Percentiles rank a stretch among this genome's conserved stretches.
Conservation (phyloP, 2,797 vertebrate genomes). For the Alauda arvensis region DNA sequence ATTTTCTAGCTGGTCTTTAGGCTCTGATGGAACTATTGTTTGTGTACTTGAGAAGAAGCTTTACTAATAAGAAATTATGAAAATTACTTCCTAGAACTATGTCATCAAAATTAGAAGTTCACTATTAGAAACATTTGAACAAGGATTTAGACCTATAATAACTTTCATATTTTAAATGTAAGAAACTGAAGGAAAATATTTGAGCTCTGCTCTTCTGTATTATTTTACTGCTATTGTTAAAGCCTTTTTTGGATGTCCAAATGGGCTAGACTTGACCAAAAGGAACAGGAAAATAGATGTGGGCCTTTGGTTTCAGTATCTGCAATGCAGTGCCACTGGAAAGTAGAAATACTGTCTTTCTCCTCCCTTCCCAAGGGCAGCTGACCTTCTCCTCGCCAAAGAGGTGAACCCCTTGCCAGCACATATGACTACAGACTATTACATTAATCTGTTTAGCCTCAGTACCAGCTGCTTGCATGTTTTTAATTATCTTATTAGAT, state of each 20-base stretch:
- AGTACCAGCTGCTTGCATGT: slow-evolving; percentile 82
- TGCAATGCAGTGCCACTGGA: slow-evolving; percentile 37
- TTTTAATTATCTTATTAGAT: slow-evolving; percentile 85
- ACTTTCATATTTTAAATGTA: neutral
- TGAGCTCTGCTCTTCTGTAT: neutral
- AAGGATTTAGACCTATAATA: neutral
- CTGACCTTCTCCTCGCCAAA: slow-evolving; percentile 79
- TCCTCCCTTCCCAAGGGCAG: slow-evolving; percentile 75
- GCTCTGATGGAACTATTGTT: neutral
- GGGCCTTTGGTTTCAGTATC: slow-evolving; percentile 2
- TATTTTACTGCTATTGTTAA: neutral
- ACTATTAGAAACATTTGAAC: neutral
- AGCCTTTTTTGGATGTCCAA: neutral
- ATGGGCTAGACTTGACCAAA: neutral
- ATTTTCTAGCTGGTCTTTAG: neutral
- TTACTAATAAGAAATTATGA: neutral
- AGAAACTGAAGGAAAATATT: neutral
- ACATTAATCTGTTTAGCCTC: slow-evolving; percentile 82
- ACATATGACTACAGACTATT: slow-evolving; percentile 81
- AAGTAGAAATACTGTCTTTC: slow-evolving; percentile 50
- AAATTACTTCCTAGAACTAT: neutral
- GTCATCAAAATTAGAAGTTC: neutral
- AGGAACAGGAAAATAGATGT: neutral
- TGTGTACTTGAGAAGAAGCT: neutral
- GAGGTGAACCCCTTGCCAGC: slow-evolving; percentile 80